These are phyloP conservation scores for Mallotus villosus DNA, from an alignment of 2,797 vertebrate species.

Conservation along the genomic window DNA sequence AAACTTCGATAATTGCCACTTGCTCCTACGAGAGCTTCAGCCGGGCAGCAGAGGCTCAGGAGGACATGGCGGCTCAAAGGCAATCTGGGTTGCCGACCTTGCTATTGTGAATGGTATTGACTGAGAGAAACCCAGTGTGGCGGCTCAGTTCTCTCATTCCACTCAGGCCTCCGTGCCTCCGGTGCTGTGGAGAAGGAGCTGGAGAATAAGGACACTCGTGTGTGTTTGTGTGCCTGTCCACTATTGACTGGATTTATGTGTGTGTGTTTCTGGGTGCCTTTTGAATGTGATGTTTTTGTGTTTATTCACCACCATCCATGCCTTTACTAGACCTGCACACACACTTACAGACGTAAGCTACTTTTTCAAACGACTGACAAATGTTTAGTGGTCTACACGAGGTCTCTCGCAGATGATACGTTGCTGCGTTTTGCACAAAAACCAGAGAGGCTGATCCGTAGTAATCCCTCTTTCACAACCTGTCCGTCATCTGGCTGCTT, in stretches of 20 bases:
- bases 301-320: conserved; percentile 3
- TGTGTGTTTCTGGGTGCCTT: background rate
- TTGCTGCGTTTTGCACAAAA: conserved; percentile 47
- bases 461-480: conserved; percentile 60
- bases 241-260: conserved; percentile 1
- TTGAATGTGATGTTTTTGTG: conserved; percentile 14
- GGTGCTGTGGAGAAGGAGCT: background rate
- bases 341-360: too few species aligned
- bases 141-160: conserved; percentile 27
- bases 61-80: conserved; percentile 36
- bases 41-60: background rate
- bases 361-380: too few species aligned
- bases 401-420: conserved; percentile 33
- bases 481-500: conserved; percentile 57
- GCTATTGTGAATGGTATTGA: conserved; percentile 60
- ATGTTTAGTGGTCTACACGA: background rate
- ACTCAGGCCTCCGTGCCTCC: conserved; percentile 12
- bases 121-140: conserved; percentile 51
- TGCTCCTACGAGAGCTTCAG: conserved; percentile 19
- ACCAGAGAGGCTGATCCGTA: conserved; percentile 51
- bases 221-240: background rate
- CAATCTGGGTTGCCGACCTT: conserved; percentile 26
- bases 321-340: too few species aligned
- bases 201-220: background rate
- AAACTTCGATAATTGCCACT: conserved; percentile 36